phyloP scores from a whole-genome alignment of 2,113 vertebrate genomes.

The Parus major region DNA sequence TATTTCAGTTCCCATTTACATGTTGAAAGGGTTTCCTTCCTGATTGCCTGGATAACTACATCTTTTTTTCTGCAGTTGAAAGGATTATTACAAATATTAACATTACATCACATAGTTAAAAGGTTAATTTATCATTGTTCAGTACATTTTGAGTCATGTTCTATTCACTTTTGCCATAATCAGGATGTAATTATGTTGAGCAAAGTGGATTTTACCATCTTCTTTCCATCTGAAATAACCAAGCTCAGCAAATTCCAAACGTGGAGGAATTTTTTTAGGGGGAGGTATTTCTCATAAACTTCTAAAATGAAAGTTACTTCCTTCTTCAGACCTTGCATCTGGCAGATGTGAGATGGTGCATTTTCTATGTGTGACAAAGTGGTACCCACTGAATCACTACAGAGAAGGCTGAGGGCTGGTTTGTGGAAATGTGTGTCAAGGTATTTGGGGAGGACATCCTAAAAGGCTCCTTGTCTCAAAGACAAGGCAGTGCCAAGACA shows the following conservation, averaged over 20 bases:
- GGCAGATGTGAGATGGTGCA: not conserved
- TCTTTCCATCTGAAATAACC: not conserved
- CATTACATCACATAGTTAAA: constrained; percentile 30
- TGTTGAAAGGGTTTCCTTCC: not conserved
- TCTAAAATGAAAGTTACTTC: not conserved
- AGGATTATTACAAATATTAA: constrained; percentile 17
- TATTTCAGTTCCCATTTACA: not conserved
- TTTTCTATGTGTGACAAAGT: not conserved
- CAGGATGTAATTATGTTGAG: not conserved
- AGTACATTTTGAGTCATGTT: constrained; percentile 1
- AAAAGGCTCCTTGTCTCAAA: not conserved
- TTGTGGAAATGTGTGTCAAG: not conserved
- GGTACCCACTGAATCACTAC: not conserved
- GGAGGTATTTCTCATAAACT: not conserved
- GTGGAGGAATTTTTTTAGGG: not conserved
- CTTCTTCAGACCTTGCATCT: not conserved
- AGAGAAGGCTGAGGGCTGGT: not conserved
- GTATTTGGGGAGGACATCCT: not conserved
- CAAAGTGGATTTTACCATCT: constrained; percentile 15
- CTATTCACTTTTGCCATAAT: not conserved
- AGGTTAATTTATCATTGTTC: not conserved
- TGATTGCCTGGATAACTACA: not conserved
- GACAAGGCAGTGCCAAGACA: not conserved
- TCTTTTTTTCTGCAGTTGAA: not conserved
- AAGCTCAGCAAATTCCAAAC: not conserved